Conservation (phyloP, 2,113 vertebrate genomes). For the Alouatta palliata region DNA sequence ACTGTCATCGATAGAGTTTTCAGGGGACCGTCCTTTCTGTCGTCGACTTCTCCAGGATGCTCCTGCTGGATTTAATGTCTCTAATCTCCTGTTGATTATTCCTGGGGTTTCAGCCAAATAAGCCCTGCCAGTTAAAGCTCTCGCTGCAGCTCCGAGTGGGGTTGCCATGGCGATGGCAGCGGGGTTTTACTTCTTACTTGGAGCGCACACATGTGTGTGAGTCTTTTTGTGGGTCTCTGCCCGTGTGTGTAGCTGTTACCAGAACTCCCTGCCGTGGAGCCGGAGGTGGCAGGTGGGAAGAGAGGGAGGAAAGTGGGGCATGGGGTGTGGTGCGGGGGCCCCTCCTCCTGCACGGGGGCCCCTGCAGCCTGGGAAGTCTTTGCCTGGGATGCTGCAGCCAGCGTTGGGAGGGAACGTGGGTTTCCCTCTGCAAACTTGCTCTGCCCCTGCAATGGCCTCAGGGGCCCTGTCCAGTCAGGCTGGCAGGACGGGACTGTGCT, state of each 20-base stretch:
- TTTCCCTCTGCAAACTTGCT: accelerated
- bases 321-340: accelerated
- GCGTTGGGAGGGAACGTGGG: accelerated
- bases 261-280: background rate
- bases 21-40: constrained; percentile 73
- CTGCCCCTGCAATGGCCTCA: background rate
- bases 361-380: background rate
- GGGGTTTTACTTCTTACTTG: constrained; percentile 49
- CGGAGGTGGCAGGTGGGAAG: background rate
- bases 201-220: background rate
- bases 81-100: constrained; percentile 85
- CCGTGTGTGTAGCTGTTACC: background rate
- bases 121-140: constrained; percentile 84
- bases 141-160: constrained; percentile 22
- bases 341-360: accelerated
- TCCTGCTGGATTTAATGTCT: constrained; percentile 84
- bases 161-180: constrained; percentile 81
- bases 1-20: background rate
- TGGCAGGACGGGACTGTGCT: accelerated
- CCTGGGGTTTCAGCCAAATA: constrained; percentile 83
- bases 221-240: background rate
- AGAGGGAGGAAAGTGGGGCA: background rate
- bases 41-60: constrained; percentile 55
- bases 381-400: accelerated
- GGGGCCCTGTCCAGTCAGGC: background rate